Percentiles rank a stretch among this genome's conserved stretches.
These are phyloP conservation scores for Harpagifer antarcticus DNA, from an alignment of 2,797 vertebrate genomes.

Conservation along the genomic window DNA sequence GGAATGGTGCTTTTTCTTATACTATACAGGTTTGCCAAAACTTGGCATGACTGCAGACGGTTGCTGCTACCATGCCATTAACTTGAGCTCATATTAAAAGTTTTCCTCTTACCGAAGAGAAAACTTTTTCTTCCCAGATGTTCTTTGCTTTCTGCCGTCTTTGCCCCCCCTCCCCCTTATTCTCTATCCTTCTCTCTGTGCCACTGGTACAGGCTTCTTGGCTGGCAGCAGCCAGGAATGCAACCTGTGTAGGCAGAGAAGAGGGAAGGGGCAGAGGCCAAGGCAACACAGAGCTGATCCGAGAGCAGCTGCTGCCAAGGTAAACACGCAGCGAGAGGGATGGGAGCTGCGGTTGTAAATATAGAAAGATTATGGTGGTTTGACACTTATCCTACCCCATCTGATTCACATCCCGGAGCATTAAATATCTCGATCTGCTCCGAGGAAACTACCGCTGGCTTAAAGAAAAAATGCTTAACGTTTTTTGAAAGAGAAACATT, in stretches of 20 bases:
- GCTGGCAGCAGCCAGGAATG: constrained; percentile 52
- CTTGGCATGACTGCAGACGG: not conserved
- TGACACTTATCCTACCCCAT: constrained; percentile 59
- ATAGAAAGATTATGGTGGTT: constrained; percentile 62
- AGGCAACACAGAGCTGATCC: constrained; percentile 58
- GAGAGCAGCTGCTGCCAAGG: constrained; percentile 64
- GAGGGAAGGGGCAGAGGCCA: constrained; percentile 65
- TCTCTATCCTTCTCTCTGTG: constrained; percentile 6
- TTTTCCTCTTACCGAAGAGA: constrained; percentile 25
- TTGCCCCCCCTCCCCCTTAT: constrained; percentile 23
- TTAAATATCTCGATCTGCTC: constrained; percentile 38
- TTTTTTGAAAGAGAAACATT: not conserved
- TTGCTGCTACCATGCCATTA: constrained; percentile 10
- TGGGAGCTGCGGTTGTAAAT: constrained; percentile 58
- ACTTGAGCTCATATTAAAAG: constrained; percentile 21
- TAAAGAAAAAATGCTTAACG: constrained; percentile 3
- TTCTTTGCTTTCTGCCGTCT: constrained; percentile 40
- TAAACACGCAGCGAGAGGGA: constrained; percentile 52
- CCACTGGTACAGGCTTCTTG: constrained; percentile 25
- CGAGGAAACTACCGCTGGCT: constrained; percentile 4
- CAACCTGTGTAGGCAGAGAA: constrained; percentile 68
- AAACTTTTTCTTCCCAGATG: constrained; percentile 34
- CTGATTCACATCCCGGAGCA: constrained; percentile 60
- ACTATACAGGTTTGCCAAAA: constrained; percentile 10
- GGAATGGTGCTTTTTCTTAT: not conserved